Evolutionary conservation across 2,113 vertebrate species (phyloP).

Genomic region (Cyphomyrus plagiostoma): DNA sequence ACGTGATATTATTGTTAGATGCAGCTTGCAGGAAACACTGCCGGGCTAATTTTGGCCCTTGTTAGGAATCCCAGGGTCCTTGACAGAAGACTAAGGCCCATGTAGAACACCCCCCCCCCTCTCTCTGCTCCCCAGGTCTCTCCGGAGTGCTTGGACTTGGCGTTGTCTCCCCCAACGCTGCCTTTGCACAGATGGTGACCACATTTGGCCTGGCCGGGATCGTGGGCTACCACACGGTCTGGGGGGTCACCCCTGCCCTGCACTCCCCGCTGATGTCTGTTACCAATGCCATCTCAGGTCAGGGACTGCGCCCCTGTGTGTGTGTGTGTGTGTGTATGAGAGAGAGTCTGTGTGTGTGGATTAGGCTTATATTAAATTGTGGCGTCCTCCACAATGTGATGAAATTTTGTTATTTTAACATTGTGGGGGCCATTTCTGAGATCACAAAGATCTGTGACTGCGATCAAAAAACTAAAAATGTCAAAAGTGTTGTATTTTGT

Average conservation of each 20-base stretch:
- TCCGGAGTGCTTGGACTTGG: constrained; percentile 68
- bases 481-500: background rate
- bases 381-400: background rate
- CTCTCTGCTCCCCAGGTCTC: constrained; percentile 38
- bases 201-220: constrained; percentile 91
- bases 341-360: background rate
- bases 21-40: background rate
- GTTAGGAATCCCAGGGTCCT: background rate
- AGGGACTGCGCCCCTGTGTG: background rate
- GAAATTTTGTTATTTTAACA: background rate
- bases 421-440: too few relatives aligned
- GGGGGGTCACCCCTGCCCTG: constrained; percentile 91
- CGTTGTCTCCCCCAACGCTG: constrained; percentile 71
- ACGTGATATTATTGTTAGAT: background rate
- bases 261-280: constrained; percentile 98
- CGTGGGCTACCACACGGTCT: constrained; percentile 97
- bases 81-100: background rate
- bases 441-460: background rate
- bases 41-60: background rate
- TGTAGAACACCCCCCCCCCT: background rate
- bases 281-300: constrained; percentile 97
- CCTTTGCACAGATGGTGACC: constrained; percentile 93
- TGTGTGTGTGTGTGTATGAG: background rate
- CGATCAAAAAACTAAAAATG: background rate
- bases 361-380: background rate